These are phyloP conservation scores for Hartigia nigra DNA, from an alignment of 2,888 invertebrate genomes.

Conservation along the genomic window DNA sequence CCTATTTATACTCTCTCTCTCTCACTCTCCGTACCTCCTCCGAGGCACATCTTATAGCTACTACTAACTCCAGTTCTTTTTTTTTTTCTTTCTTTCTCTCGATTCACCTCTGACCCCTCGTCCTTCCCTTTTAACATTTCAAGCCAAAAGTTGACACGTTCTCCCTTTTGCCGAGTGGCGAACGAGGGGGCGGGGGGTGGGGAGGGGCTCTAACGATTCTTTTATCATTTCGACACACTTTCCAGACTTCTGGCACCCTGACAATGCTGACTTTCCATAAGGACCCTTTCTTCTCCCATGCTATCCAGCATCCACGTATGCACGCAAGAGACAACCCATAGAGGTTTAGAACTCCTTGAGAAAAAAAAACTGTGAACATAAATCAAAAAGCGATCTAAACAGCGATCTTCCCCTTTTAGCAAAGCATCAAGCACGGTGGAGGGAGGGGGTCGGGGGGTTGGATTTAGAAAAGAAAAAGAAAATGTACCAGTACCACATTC, in stretches of 20 bases:
- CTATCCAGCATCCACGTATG: background rate
- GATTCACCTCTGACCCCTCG: conserved; percentile 22
- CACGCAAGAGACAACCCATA: background rate
- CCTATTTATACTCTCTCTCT: background rate
- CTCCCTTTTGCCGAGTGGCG: conserved; percentile 33
- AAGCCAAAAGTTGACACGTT: conserved; percentile 46
- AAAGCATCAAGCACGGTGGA: background rate
- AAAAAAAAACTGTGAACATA: background rate
- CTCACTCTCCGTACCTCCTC: background rate
- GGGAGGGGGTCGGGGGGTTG: background rate
- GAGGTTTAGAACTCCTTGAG: background rate
- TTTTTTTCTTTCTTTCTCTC: conserved; percentile 16
- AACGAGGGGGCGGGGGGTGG: too few species aligned
- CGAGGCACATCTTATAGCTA: background rate
- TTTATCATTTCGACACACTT: conserved; percentile 57
- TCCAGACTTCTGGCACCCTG: conserved; percentile 21
- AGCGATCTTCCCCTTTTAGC: background rate
- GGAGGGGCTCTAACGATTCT: conserved; percentile 38
- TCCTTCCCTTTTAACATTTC: conserved; percentile 19
- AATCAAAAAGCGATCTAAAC: background rate
- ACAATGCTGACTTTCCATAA: background rate
- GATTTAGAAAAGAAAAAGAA: background rate
- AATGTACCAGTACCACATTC: background rate
- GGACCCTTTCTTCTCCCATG: background rate
- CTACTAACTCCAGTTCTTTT: background rate